Evolutionary conservation across 2,113 vertebrate species (phyloP), one percentile per base, ranked within the genome.

Genomic region (Nannospalax galili): DNA sequence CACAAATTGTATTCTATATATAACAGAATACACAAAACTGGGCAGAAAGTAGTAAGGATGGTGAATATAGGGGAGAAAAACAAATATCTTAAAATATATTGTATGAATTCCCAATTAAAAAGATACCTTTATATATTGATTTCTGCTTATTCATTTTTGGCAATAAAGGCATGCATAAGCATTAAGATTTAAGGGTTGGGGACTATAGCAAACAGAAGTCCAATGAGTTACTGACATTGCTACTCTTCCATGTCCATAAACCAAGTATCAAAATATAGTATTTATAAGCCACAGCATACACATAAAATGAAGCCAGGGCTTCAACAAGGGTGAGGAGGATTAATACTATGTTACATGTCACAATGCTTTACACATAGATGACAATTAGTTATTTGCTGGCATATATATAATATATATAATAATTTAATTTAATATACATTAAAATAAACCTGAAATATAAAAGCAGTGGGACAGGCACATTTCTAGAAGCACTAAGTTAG

Each of bases 281-380:
- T 62, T 88, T 26, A 70, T 67, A 67, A 75, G n/a, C 9, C n/a
- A n/a, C n/a, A n/a, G n/a, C n/a, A n/a, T n/a, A n/a, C n/a, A n/a
- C n/a, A n/a, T n/a, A n/a, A 74, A 84, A 79, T 91, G 26, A 94
- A 81, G 64, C 10, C 56, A 95, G 22, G 24, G 75, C 78, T 74
- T 37, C n/a, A 81, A 19, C 7, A 80, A 37, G 28, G 3, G 56
- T 24, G 1, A n/a, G 22, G 35, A n/a, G 4, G 45, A 62, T 64
- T 56, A 67, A 19, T 0, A 88, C 1, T 69, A 37, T 0, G 35
- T 56, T 70, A 91, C 16, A 58, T 65, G 65, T 22, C 14, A 77
- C 24, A 79, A 1, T 75, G 17, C 19, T 86, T 84, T 84, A 40
- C 1, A 85, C 14, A 81, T 15, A 79, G 14, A 52, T 87, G 26